Evolutionary conservation across 2,888 invertebrate species (phyloP), one percentile per base, ranked within the genome.

Genomic region (Latrodectus hesperus): DNA sequence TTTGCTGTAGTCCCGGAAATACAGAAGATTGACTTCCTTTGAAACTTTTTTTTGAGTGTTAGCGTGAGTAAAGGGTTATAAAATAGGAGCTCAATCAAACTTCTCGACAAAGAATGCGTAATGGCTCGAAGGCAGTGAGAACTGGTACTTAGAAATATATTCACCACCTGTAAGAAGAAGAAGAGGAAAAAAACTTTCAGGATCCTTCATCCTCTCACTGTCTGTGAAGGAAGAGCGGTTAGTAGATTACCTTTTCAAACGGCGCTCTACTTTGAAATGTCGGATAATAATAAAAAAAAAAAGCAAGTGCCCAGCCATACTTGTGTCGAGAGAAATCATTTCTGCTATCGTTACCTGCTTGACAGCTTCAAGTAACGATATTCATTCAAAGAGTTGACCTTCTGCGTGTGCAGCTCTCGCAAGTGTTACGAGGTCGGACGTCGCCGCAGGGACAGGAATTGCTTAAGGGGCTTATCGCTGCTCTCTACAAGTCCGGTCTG

Each of bases 391-490:
- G 55, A 81, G 65, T 70, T 86, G 81, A 81, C 81, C 76, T 86
- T 81, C 81, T 51, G 65, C 71, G 72, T 73, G 49, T 71, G 80
- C 67, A 75, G 72, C 65, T 65, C 52, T 52, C 60, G 82, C 87
- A 88, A 88, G 82, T 88, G 87, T 88, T 88, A 88, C 87, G 87
- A 88, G 87, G 87, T 88, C 82, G 87, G 78, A 72, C 64, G 49
- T 68, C 73, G 87, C 87, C 82, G 51, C 68, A 65, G 87, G 87
- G 87, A 83, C 87, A 88, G 87, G 87, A 88, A 88, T 83, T 78
- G 87, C 87, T 77, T 64, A n/a, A 17, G 74, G 87, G 82, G 14
- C 60, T 78, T 68, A 70, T 73, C 72, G 71, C 81, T 72, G 72
- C 8, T 84, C 77, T 71, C 71, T 75, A 80, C 79, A 81, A 65